Conservation (phyloP, 2,113 vertebrate genomes). For the Phaetusa simplex region DNA sequence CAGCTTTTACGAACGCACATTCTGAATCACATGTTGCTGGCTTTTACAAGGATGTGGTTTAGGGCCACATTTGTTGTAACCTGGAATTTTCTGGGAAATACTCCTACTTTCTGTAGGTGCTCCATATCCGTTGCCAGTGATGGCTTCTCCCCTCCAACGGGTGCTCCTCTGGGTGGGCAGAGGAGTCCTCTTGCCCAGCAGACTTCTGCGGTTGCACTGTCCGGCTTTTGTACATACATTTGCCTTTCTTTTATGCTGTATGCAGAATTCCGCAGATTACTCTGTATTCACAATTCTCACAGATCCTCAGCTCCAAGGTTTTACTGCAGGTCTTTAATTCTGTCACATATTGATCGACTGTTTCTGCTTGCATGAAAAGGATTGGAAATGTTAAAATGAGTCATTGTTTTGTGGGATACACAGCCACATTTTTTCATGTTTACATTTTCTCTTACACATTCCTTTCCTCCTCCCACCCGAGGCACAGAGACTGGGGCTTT, state of each 20-base stretch:
- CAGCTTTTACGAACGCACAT: background rate
- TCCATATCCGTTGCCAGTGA: background rate
- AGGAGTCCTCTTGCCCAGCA: background rate
- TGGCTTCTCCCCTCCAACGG: background rate
- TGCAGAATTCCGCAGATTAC: background rate
- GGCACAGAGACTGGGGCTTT: conserved; percentile 4
- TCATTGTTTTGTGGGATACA: conserved; percentile 20
- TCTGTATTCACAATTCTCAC: background rate
- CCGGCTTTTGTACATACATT: background rate
- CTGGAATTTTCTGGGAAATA: background rate
- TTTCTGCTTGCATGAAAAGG: conserved; percentile 16
- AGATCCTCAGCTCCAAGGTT: background rate
- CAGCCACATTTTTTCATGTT: conserved; percentile 11
- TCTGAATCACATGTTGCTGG: background rate
- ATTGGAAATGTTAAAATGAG: conserved; percentile 23
- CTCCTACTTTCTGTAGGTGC: background rate
- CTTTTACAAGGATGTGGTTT: background rate
- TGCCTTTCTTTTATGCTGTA: background rate
- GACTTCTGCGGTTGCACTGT: background rate
- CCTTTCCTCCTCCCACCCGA: conserved; percentile 20
- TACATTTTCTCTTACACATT: conserved; percentile 10
- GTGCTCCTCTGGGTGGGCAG: background rate
- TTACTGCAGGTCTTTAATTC: conserved; percentile 23
- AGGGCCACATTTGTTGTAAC: background rate
- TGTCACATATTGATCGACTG: conserved; percentile 20